These are phyloP conservation scores for Haliclystus octoradiatus DNA, from an alignment of 30 jellyfish, hydroid and myxozoan genomes.

Conservation along the genomic window DNA sequence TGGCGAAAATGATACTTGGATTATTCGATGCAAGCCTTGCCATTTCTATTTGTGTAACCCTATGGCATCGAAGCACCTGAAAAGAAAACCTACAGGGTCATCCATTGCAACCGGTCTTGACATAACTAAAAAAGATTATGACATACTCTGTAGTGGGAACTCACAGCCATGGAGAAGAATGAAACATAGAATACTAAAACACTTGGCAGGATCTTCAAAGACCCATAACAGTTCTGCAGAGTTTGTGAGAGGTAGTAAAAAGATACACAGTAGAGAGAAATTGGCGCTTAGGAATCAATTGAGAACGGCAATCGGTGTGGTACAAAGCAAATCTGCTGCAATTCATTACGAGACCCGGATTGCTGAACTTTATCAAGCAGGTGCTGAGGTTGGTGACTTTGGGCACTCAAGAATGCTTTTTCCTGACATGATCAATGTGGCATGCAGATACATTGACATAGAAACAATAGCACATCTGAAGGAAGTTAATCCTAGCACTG, in stretches of 20 bases:
- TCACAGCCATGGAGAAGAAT: neutral
- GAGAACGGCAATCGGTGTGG: conserved; percentile 12
- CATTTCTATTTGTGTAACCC: conserved; percentile 4
- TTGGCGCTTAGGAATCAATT: conserved; percentile 8
- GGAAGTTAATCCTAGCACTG: conserved; percentile 1
- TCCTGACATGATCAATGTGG: conserved; percentile 5
- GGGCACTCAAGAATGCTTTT: conserved; percentile 16
- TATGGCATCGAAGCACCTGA: conserved; percentile 1
- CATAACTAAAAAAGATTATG: neutral
- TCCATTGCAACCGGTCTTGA: neutral
- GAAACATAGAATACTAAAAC: neutral
- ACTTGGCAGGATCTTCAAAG: conserved; percentile 1
- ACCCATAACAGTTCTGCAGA: neutral
- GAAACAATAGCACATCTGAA: neutral
- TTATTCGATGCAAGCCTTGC: conserved; percentile 8
- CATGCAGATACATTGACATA: conserved; percentile 1
- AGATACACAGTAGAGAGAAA: neutral
- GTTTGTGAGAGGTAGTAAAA: neutral
- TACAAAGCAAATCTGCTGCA: conserved; percentile 11
- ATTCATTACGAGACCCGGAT: conserved; percentile 14
- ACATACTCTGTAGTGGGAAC: neutral
- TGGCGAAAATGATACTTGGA: conserved; percentile 8
- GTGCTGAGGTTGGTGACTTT: conserved; percentile 7
- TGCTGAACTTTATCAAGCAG: conserved; percentile 7
- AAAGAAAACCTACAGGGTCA: conserved; percentile 2